Evolutionary conservation across 2,888 invertebrate genomes (phyloP).

Genomic region (Apoda limacodes): DNA sequence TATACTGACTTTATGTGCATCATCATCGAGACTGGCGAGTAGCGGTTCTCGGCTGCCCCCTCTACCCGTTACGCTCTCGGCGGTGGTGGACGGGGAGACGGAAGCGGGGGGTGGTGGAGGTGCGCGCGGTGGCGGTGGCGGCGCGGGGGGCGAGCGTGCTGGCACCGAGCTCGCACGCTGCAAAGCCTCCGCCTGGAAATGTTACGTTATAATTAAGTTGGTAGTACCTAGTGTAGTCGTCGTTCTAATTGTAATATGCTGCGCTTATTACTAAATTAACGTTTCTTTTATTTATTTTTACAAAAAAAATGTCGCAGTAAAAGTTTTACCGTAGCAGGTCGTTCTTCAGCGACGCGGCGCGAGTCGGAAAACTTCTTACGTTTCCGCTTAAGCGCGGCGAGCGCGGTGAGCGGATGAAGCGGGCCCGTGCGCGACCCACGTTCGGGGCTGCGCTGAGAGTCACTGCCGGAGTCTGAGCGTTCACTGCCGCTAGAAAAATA

Average conservation of each 20-base stretch:
- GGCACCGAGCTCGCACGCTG: slow-evolving; percentile 45
- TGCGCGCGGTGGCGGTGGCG: slow-evolving; percentile 34
- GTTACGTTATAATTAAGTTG: no score
- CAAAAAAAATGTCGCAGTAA: no score
- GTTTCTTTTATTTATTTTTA: no score
- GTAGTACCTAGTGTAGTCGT: no score
- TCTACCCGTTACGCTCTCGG: slow-evolving; percentile 27
- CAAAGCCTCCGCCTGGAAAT: slow-evolving; percentile 27
- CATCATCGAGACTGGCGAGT: slow-evolving; percentile 68
- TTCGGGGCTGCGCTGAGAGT: slow-evolving; percentile 75
- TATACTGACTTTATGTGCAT: slow-evolving; percentile 60
- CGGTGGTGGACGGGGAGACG: slow-evolving; percentile 25
- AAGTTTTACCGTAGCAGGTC: slow-evolving; percentile 31
- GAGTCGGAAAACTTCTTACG: slow-evolving; percentile 87
- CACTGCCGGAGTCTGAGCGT: slow-evolving; percentile 77
- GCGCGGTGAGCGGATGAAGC: slow-evolving; percentile 66
- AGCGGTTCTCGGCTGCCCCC: slow-evolving; percentile 74
- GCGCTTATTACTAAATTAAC: no score
- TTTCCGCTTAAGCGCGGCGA: slow-evolving; percentile 82
- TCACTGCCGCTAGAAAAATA: slow-evolving; percentile 64
- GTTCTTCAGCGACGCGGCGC: slow-evolving; percentile 68
- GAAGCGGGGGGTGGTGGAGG: slow-evolving; percentile 26
- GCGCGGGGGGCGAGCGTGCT: slow-evolving; percentile 45
- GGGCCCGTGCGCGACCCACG: slow-evolving; percentile 36
- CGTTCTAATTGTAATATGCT: no score